These are phyloP conservation scores for Microtus obscurus DNA, from an alignment of 2,797 vertebrate species.

Conservation along the genomic window DNA sequence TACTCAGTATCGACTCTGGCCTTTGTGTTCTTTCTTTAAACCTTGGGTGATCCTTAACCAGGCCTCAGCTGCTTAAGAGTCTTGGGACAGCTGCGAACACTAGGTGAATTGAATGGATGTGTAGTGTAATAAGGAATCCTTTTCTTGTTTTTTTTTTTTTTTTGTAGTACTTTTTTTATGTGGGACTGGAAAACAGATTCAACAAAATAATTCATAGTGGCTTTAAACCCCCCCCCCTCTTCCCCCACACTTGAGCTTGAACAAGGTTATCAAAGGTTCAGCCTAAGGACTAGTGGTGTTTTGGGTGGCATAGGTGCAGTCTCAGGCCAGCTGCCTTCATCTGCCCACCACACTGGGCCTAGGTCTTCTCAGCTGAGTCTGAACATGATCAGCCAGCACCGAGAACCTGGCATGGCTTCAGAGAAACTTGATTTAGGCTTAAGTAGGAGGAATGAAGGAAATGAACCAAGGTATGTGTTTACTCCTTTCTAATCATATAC, in stretches of 20 bases:
- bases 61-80: background rate
- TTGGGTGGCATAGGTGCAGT: background rate
- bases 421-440: background rate
- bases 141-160: too few relatives aligned
- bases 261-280: background rate
- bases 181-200: background rate
- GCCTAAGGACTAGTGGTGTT: background rate
- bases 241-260: background rate
- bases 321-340: background rate
- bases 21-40: background rate
- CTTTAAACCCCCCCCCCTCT: too few relatives aligned
- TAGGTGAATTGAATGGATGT: background rate
- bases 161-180: background rate
- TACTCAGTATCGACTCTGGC: background rate
- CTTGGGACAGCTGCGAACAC: background rate
- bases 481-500: background rate
- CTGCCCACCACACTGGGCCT: background rate
- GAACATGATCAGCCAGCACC: background rate
- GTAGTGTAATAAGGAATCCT: background rate
- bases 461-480: slow-evolving; percentile 26
- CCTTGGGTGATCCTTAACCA: background rate
- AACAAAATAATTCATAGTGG: background rate
- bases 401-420: background rate
- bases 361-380: background rate
- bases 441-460: background rate